Percentiles rank a stretch among this genome's conserved stretches.
phyloP scores from a whole-genome alignment of 1,140 invertebrate genomes.

The Listronotus bonariensis region DNA sequence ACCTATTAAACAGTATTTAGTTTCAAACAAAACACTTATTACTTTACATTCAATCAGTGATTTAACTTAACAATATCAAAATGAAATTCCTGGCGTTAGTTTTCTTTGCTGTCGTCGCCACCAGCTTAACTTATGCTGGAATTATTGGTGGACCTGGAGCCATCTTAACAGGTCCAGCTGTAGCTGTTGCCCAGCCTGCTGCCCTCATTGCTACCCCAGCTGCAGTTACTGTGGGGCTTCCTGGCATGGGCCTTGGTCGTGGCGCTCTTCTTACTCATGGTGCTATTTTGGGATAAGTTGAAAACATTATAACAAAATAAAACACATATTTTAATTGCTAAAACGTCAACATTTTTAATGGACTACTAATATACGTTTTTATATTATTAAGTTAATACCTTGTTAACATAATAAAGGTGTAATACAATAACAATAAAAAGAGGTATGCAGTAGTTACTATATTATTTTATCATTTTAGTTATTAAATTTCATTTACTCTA shows the following conservation, averaged over 20 bases:
- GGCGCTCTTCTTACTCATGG: conserved; percentile 18
- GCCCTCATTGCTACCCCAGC: conserved; percentile 1
- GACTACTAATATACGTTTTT: no score
- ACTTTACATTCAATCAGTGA: no score
- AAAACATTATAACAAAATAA: no score
- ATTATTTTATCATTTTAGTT: no score
- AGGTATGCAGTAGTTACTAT: no score
- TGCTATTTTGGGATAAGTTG: conserved; percentile 1
- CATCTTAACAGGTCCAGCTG: conserved; percentile 13
- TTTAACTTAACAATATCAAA: conserved; percentile 9
- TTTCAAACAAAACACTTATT: no score
- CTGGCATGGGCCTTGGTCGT: conserved; percentile 16
- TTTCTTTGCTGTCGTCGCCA: conserved; percentile 35
- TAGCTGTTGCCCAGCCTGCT: conserved; percentile 8
- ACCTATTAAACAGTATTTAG: background rate
- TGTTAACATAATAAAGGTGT: no score
- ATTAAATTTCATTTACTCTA: no score
- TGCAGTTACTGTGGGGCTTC: conserved; percentile 8
- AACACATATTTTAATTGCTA: no score
- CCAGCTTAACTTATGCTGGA: conserved; percentile 30
- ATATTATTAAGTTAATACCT: no score
- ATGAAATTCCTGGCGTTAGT: conserved; percentile 38
- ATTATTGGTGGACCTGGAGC: conserved; percentile 25
- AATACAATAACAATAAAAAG: no score
- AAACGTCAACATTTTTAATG: no score